Conservation (phyloP, 2,113 vertebrate species). For the Glaucomys volans region DNA sequence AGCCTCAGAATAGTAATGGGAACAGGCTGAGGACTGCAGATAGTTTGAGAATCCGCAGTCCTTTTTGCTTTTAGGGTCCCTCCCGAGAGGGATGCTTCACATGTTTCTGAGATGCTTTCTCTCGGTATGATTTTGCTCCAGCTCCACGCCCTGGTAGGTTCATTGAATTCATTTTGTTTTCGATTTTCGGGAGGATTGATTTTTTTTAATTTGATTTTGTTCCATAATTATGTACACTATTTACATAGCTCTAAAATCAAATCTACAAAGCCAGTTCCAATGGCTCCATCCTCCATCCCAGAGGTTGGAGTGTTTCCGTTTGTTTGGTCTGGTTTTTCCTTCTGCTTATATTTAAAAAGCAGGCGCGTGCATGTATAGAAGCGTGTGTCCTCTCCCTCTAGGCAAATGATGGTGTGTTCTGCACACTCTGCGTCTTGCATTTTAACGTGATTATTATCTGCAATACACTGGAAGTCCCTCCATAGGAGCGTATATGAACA, state of each 20-base stretch:
- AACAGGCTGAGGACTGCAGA: fast-evolving
- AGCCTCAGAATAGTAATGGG: background rate
- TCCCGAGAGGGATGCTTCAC: background rate
- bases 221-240: constrained; percentile 14
- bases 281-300: background rate
- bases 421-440: too few relatives aligned
- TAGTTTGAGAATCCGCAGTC: fast-evolving
- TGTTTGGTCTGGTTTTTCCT: background rate
- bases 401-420: fast-evolving
- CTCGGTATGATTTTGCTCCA: background rate
- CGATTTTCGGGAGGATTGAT: constrained; percentile 40
- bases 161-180: constrained; percentile 46
- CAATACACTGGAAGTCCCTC: background rate
- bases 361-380: too few relatives aligned
- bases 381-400: background rate
- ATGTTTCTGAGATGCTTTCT: background rate
- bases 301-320: background rate
- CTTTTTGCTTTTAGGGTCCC: fast-evolving
- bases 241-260: constrained; percentile 9
- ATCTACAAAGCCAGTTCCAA: background rate
- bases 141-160: background rate
- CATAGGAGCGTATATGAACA: fast-evolving
- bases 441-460: background rate
- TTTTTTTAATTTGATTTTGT: constrained; percentile 67
- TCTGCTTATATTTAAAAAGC: background rate